These are phyloP conservation scores for Antedon mediterranea DNA, from an alignment of 53 echinoderm and acorn worm genomes.

Conservation along the genomic window DNA sequence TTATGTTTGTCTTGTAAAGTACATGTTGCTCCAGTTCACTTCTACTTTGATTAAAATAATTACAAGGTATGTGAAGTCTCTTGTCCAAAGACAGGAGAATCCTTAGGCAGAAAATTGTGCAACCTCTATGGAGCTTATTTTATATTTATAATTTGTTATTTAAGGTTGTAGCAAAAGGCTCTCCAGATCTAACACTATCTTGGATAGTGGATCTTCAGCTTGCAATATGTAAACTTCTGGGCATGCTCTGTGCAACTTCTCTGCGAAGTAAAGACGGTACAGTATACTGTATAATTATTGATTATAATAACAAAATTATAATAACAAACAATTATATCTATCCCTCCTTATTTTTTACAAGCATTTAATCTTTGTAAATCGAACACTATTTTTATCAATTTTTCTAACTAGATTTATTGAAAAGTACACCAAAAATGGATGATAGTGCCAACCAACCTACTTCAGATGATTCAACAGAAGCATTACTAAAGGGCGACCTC, in stretches of 20 bases:
- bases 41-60: no score
- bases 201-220: slow-evolving; percentile 87
- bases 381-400: no score
- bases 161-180: slow-evolving; percentile 78
- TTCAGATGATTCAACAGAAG: slow-evolving; percentile 18
- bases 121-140: background rate
- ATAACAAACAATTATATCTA: no score
- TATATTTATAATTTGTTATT: slow-evolving; percentile 2
- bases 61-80: no score
- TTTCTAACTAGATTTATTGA: background rate
- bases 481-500: slow-evolving; percentile 30
- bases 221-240: slow-evolving; percentile 59
- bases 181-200: slow-evolving; percentile 64
- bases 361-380: no score
- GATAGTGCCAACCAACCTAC: background rate
- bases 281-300: background rate
- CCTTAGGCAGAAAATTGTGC: no score
- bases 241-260: slow-evolving; percentile 52
- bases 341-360: no score
- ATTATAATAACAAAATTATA: no score
- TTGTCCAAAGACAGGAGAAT: background rate
- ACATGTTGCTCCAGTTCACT: no score
- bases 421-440: background rate
- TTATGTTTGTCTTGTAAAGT: no score
- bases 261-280: slow-evolving; percentile 26